Evolutionary conservation across 2,113 vertebrate species (phyloP), one percentile per base, ranked within the genome.

Genomic region (Amia ocellicauda): DNA sequence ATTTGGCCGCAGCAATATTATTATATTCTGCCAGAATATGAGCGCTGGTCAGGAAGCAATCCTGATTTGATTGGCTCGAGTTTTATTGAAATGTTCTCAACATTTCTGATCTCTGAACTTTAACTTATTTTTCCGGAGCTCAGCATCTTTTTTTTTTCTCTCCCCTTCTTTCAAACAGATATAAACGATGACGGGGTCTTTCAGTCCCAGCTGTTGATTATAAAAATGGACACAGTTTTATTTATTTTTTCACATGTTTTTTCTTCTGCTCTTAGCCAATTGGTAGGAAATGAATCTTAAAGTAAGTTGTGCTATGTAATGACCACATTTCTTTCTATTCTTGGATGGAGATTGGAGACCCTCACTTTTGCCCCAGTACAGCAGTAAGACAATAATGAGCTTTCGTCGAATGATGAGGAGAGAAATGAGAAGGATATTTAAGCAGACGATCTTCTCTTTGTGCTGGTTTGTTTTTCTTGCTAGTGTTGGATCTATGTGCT

Each of bases 11-110:
- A 45, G 26, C 31, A 0, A 22, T 80, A 63, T 81, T 81, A 62
- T 80, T 78, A 71, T 28, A 49, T 67, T 67, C 56, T 42, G 28
- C 36, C 31, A 70, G 59, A 61, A 28, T 36, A 7, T 64, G 40
- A 49, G 59, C 59, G 60, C 60, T 31, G 60, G 71, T 70, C 75
- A 75, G 76, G 76, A 81, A 80, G 71, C 41, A 64, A 69, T 78
- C 72, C 61, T 70, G 69, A 70, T 69, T 74, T 68, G 54, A 75
- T 70, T 72, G 49, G 70, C 71, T 72, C 73, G 66, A 57, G 59
- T 71, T 68, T 64, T 45, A 71, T 73, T 69, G 69, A 64, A 62
- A 68, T 29, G 14, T 52, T 58, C 66, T 74, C 52, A 66, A 66
- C 67, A 45, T 68, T 26, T 72, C 52, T 67, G 61, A 72, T 62